Evolutionary conservation across 2,113 vertebrate genomes (phyloP).

Genomic region (Sceloporus undulatus): DNA sequence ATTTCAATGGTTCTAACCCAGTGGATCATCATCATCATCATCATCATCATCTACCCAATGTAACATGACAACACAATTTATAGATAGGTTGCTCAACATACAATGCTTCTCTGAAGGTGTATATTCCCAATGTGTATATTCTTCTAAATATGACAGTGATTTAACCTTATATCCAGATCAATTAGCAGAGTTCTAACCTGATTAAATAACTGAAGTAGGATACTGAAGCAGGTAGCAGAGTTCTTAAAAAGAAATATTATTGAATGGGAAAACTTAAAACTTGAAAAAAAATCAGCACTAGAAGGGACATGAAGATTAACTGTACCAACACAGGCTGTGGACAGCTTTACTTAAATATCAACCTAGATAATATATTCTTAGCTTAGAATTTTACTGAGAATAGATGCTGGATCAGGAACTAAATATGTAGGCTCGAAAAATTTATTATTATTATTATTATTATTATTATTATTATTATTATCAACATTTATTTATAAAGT

Average conservation of each 20-base stretch:
- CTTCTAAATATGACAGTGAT: not conserved
- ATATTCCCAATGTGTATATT: not conserved
- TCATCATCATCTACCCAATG: not conserved
- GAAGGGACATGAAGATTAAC: not conserved
- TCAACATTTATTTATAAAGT: too few relatives aligned
- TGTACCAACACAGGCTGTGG: too few relatives aligned
- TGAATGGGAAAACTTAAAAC: too few relatives aligned
- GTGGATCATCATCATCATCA: too few relatives aligned
- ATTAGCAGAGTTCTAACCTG: not conserved
- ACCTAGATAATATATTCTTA: not conserved
- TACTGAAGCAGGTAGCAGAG: not conserved
- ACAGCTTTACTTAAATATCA: not conserved
- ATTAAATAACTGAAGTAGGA: not conserved
- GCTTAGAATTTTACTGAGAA: not conserved
- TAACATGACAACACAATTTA: conserved; percentile 7
- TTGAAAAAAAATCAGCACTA: not conserved
- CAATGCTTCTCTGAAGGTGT: not conserved
- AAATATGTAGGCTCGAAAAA: not conserved
- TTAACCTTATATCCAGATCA: too few relatives aligned
- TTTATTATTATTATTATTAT: not conserved
- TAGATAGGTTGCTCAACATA: not conserved
- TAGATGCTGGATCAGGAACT: not conserved
- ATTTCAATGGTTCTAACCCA: not conserved
- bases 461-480: too few relatives aligned
- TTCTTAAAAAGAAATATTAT: too few relatives aligned